phyloP scores from a whole-genome alignment of 2,113 vertebrate genomes.

The Cardinalis cardinalis region DNA sequence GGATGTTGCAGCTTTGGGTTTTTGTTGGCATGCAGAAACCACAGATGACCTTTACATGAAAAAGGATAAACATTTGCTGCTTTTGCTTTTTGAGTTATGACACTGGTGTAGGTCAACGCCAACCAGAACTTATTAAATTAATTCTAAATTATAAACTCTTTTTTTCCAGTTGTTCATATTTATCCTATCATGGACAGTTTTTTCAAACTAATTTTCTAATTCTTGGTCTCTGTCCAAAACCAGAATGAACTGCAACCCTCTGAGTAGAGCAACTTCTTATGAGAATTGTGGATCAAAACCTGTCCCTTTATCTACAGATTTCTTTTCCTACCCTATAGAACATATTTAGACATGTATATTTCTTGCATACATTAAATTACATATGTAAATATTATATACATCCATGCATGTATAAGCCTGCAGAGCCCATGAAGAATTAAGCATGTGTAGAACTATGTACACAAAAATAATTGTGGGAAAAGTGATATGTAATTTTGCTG shows the following conservation, averaged over 20 bases:
- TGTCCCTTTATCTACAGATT: not conserved
- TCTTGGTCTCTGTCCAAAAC: not conserved
- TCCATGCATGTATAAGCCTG: not conserved
- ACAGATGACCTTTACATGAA: not conserved
- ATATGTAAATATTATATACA: not conserved
- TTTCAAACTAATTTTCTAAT: not conserved
- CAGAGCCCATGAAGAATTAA: not conserved
- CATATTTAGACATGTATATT: not conserved
- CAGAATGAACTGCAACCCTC: not conserved
- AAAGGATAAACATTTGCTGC: not conserved
- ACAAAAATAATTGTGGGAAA: not conserved
- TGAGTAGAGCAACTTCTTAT: not conserved
- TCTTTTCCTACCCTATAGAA: not conserved
- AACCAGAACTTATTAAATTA: not conserved
- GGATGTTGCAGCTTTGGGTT: not conserved
- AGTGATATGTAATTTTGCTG: not conserved
- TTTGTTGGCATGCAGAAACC: not conserved
- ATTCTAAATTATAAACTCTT: not conserved
- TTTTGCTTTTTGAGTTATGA: not conserved
- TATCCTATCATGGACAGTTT: not conserved
- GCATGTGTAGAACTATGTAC: not conserved
- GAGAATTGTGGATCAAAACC: not conserved
- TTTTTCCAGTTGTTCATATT: not conserved
- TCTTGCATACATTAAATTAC: not conserved
- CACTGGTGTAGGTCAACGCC: not conserved